Evolutionary conservation across 2,797 vertebrate species (phyloP).

Genomic region (Epinephelus awoara): DNA sequence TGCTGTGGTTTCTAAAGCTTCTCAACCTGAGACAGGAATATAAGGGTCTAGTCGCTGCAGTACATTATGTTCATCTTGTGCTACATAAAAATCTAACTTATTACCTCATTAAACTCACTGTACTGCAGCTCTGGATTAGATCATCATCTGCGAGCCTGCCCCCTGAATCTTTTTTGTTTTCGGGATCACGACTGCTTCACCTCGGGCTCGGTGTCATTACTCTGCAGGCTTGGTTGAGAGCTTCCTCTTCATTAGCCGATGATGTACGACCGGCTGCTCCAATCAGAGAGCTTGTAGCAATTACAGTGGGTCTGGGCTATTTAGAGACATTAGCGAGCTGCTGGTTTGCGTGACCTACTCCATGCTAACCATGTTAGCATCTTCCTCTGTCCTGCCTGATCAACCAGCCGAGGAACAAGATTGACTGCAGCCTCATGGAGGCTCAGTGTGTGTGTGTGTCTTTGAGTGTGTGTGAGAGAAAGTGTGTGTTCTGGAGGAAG

Average conservation of each 20-base stretch:
- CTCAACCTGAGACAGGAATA: not conserved
- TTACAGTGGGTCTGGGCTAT: constrained; percentile 13
- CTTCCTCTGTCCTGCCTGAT: constrained; percentile 12
- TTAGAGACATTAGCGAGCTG: constrained; percentile 25
- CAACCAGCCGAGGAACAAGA: not conserved
- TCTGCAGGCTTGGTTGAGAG: not conserved
- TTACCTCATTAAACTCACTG: constrained; percentile 13
- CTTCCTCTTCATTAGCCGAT: constrained; percentile 21
- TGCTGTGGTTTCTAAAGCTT: not conserved
- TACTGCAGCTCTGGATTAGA: not conserved
- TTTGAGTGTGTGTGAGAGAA: constrained; percentile 13
- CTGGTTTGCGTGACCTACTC: constrained; percentile 14
- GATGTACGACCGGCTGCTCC: constrained; percentile 30
- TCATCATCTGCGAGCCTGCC: not conserved
- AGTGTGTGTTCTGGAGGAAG: not conserved
- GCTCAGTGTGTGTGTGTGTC: constrained; percentile 11
- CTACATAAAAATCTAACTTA: not conserved
- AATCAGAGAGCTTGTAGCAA: constrained; percentile 31
- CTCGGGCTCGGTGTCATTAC: not conserved
- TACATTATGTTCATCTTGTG: not conserved
- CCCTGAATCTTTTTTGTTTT: not conserved
- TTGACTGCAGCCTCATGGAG: not conserved
- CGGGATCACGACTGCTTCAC: not conserved
- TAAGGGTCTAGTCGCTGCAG: not conserved
- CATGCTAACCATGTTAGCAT: constrained; percentile 42